A percentile compares a stretch with the other conserved stretches of the same genome.
Evolutionary conservation across 2,113 vertebrate genomes (phyloP).

Genomic region (Nycticebus coucang): DNA sequence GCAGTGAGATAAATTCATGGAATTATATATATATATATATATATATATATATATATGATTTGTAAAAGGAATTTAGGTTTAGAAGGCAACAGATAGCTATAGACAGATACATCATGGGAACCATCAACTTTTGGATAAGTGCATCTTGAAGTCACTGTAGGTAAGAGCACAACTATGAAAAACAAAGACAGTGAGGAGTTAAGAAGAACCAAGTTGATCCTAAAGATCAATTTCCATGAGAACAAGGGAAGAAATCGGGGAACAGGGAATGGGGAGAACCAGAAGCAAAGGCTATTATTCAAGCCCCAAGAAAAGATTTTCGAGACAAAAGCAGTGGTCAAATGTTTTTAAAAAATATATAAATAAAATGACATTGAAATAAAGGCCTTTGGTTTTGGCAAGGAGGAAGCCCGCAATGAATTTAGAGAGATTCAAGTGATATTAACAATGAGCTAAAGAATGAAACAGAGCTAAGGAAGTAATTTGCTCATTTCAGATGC

Average conservation of each 20-base stretch:
- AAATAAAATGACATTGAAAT: not conserved
- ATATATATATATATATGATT: not conserved
- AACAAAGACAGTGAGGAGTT: not conserved
- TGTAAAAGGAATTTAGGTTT: not conserved
- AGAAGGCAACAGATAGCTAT: not conserved
- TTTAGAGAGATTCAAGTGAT: constrained; percentile 24
- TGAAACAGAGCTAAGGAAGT: not conserved
- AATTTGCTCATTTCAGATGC: not conserved
- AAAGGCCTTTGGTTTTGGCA: not conserved
- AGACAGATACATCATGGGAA: not conserved
- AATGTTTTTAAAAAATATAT: not conserved
- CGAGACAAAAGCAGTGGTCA: not conserved
- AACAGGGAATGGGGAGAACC: not conserved
- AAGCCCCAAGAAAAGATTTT: not conserved
- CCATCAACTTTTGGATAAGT: not conserved
- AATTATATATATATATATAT: not conserved
- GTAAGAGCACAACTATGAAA: not conserved
- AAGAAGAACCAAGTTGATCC: not conserved
- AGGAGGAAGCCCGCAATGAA: not conserved
- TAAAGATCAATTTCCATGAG: not conserved
- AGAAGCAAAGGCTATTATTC: not conserved
- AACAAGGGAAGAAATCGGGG: not conserved
- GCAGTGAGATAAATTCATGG: not conserved
- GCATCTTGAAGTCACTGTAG: not conserved
- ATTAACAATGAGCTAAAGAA: not conserved